Base-by-base conservation (phyloP, 2,797 vertebrate genomes). In the Rhodeus uyekii region DNA sequence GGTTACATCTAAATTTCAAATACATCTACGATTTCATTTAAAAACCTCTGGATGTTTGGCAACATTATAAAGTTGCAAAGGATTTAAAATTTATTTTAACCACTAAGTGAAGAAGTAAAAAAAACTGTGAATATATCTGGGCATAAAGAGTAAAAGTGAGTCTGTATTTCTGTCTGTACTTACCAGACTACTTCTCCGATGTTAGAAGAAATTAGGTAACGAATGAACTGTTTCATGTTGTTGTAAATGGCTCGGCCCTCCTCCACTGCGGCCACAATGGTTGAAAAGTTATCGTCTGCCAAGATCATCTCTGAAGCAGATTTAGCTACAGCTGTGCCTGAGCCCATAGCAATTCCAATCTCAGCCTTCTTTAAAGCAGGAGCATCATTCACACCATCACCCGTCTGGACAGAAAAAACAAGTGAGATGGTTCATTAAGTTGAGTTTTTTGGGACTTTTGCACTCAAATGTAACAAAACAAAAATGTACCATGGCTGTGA, bases 181-280 rank as follows among this genome's bases (percentile, higher is more conserved):
- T 10, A 95, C 95, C 94, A 94, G 87, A 95, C 95, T 42, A 95
- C 95, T 85, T 95, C 95, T 61, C 95, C 95, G 0, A 95, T 95
- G 90, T 95, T 95, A 85, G 94, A 95, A 0, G 94, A 95, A 78
- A 95, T 95, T 58, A 95, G 90, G 86, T 95, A 95, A 89, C 95
- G 89, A 81, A 95, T 95, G 84, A 95, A 95, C 91, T 95, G 94
- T 42, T 95, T 95, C 94, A 95, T 95, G 93, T 95, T 95, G 92
- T 95, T 95, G 90, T 95, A 95, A 83, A 95, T 95, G 76, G 95
- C 95, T 32, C 95, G 78, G 77, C 95, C 95, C 84, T 95, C 94
- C 86, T 95, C 94, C 67, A 95, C 94, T 0, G 95, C 94, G 0
- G 95, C 94, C 71, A 95, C 94, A 0, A 95, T 95, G 34, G 94